Conservation (phyloP, 2,113 vertebrate species). For the Felis catus region DNA sequence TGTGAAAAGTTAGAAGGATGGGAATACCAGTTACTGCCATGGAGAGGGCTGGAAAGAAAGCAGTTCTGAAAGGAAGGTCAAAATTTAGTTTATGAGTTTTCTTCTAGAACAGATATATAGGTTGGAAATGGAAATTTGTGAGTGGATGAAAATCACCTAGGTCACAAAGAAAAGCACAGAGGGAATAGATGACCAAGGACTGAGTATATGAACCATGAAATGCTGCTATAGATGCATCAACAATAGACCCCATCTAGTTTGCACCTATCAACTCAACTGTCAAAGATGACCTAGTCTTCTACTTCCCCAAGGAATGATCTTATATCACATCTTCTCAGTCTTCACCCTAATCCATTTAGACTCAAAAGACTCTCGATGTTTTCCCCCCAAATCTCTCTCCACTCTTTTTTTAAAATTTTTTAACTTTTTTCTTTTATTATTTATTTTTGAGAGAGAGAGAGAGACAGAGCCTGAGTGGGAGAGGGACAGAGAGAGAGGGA, state of each 20-base stretch:
- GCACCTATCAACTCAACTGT: neutral
- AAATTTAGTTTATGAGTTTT: neutral
- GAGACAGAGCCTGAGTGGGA: too few relatives aligned
- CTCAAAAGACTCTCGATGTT: too few relatives aligned
- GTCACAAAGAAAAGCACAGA: neutral
- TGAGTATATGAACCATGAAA: neutral
- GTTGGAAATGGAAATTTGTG: neutral
- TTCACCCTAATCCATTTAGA: too few relatives aligned
- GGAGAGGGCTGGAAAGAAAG: neutral
- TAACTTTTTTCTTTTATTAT: too few relatives aligned
- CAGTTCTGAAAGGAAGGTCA: neutral
- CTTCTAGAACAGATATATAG: neutral
- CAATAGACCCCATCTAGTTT: neutral
- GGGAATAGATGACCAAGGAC: neutral
- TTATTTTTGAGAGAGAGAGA: too few relatives aligned
- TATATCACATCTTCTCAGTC: too few relatives aligned
- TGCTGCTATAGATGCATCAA: neutral
- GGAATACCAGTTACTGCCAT: neutral
- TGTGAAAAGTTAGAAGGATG: neutral
- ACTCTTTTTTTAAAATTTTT: too few relatives aligned
- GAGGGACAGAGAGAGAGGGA: too few relatives aligned
- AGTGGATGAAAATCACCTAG: neutral
- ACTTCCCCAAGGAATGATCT: neutral
- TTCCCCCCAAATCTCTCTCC: too few relatives aligned
- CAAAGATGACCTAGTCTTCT: neutral